Conservation (phyloP, 2,113 vertebrate genomes). For the Oceanites oceanicus region DNA sequence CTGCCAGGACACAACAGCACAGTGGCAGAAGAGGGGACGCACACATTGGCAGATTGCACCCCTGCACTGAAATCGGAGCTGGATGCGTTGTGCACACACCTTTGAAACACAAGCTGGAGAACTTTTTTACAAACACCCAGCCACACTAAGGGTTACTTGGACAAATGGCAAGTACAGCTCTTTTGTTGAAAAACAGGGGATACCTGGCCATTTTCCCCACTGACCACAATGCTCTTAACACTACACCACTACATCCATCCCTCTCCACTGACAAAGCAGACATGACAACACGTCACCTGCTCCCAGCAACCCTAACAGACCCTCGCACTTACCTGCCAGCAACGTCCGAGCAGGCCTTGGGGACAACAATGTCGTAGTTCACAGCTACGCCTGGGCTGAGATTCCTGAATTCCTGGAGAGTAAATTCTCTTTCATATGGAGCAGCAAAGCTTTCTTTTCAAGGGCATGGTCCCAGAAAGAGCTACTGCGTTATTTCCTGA, state of each 20-base stretch:
- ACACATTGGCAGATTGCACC: accelerated
- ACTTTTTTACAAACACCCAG: accelerated
- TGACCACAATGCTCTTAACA: accelerated
- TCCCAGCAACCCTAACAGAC: background rate
- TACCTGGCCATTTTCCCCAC: background rate
- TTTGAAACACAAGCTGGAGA: background rate
- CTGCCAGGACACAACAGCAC: accelerated
- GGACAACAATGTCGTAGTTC: background rate
- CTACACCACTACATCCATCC: accelerated
- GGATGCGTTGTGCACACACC: accelerated
- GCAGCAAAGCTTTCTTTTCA: background rate
- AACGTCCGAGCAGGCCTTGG: background rate
- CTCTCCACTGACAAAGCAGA: background rate
- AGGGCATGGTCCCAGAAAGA: background rate
- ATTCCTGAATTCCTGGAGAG: background rate
- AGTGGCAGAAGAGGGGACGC: background rate
- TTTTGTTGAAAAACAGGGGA: background rate
- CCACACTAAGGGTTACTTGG: accelerated
- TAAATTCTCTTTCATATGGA: background rate
- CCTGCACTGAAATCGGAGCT: accelerated
- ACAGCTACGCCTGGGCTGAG: background rate
- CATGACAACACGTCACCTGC: accelerated
- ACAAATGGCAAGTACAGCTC: background rate
- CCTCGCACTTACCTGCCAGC: background rate
- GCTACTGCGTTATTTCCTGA: constrained; percentile 22